These are phyloP conservation scores for Gavialis gangeticus DNA, from an alignment of 2,113 vertebrate genomes.

Conservation along the genomic window DNA sequence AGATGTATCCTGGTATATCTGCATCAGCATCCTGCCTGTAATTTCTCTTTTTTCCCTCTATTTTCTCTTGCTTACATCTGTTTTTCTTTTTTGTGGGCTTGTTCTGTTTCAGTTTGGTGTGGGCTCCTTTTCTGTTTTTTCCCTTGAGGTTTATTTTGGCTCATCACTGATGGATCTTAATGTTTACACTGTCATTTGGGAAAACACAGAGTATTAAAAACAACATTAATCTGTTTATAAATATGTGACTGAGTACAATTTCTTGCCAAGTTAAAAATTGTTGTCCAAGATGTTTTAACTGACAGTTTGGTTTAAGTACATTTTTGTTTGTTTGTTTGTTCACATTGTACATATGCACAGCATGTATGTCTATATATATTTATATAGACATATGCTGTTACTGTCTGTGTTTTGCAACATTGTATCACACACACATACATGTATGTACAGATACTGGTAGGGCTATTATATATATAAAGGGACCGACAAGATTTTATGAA, in stretches of 20 bases:
- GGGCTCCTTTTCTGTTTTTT: conserved; percentile 1
- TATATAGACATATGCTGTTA: background rate
- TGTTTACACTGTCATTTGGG: conserved; percentile 63
- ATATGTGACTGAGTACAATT: conserved; percentile 16
- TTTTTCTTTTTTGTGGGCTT: conserved; percentile 6
- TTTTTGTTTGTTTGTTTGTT: background rate
- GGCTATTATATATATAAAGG: no score
- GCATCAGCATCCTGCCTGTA: conserved; percentile 14
- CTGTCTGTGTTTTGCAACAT: background rate
- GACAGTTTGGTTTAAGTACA: background rate
- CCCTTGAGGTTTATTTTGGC: conserved; percentile 48
- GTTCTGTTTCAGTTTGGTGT: conserved; percentile 40
- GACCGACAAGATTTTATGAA: background rate
- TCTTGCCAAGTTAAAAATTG: conserved; percentile 36
- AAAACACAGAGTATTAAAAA: conserved; percentile 56
- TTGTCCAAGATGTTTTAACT: conserved; percentile 35
- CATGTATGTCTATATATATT: background rate
- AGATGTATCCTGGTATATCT: background rate
- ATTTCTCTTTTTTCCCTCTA: background rate
- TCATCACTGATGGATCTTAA: conserved; percentile 44
- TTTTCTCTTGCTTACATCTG: conserved; percentile 47
- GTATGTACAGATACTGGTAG: background rate
- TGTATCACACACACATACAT: background rate
- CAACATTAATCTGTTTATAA: conserved; percentile 69
- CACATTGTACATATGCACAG: fast-evolving